Evolutionary conservation across 2,797 vertebrate species (phyloP), one percentile per base, ranked within the genome.

Genomic region (Phoxinus dragarum): DNA sequence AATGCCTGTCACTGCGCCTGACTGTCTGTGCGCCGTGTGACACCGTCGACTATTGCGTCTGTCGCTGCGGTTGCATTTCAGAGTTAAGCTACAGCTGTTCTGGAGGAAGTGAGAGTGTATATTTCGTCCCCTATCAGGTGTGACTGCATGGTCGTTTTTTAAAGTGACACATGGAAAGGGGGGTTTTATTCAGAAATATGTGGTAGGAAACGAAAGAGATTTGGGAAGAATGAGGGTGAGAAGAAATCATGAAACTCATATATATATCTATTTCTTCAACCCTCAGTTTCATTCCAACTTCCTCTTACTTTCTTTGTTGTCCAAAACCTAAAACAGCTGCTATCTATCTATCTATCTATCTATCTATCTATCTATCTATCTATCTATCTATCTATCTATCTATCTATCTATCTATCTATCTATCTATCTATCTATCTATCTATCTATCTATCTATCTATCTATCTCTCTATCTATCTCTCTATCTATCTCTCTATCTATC

Each of bases 1-100:
- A 90, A 91, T 81, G 89, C 91, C 90, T 92, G 93, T 95, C 94
- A 93, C 90, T 89, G 66, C 82, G 87, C 44, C 77, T 86, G 87
- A 42, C 79, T 66, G 89, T 87, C 93, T 93, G 93, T 92, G 84
- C 74, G 19, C 72, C 36, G 72, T 84, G 68, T 59, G n/a, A 79
- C 87, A 77, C 81, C 17, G 71, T 47, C 5, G 76, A 84, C 73
- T 86, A 76, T 86, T 54, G 34, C 17, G 54, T 80, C 77, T 85
- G 42, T 85, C 67, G 76, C 76, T 73, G 76, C n/a, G 76, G 84
- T 85, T 85, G 54, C 54, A 14, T 86, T 87, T 79, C 80, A 81
- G 64, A 83, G 80, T 77, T 73, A 78, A 87, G 80, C 85, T 66
- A 84, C 87, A 90, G 86, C 89, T 88, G 89, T 64, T 78, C 73